Base-by-base conservation (phyloP, 2,888 invertebrate species). In the Epistrophe eligans region DNA sequence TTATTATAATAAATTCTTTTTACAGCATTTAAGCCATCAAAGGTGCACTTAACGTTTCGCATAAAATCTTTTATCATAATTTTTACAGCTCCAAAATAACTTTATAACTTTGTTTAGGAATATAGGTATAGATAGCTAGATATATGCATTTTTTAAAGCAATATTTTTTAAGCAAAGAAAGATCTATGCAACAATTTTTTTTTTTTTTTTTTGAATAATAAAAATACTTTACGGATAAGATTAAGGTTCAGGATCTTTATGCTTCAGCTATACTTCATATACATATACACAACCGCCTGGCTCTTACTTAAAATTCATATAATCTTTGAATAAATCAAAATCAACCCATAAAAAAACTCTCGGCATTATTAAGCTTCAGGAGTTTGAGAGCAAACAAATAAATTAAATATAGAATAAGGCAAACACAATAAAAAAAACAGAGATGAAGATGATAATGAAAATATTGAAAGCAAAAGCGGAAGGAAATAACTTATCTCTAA, bases 271-370 rank as follows among this genome's bases (percentile, higher is more conserved):
- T 58, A 24, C 24, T 24, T 24, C 3, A 24, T 24, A 24, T 24
- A 3, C 3, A 24, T 24, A 24, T 24, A 19, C 19, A 24, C 15
- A 43, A 57, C 35, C 76, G 28, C 43, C 50, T 19, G 35, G 43
- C 52, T 62, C 57, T 79, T 72, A 77, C 76, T 84, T 84, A 60
- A 84, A 84, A 84, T 84, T 84, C 79, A 76, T 79, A 80, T 79
- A 84, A 80, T 80, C 73, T 76, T 48, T 52, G 71, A 80, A 84
- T 84, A 84, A 84, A 84, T 84, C 84, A 84, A 84, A 84, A 84
- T 84, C 84, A 79, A 84, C 71, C 38, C 71, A 79, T 84, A 84
- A 79, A 84, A 76, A 84, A 66, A 55, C 55, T 52, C 76, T 74
- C 79, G 66, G 74, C 74, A 84, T 57, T 79, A 84, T 79, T 79